Evolutionary conservation across 1,140 invertebrate genomes (phyloP).

Genomic region (Drosophila navojoa): DNA sequence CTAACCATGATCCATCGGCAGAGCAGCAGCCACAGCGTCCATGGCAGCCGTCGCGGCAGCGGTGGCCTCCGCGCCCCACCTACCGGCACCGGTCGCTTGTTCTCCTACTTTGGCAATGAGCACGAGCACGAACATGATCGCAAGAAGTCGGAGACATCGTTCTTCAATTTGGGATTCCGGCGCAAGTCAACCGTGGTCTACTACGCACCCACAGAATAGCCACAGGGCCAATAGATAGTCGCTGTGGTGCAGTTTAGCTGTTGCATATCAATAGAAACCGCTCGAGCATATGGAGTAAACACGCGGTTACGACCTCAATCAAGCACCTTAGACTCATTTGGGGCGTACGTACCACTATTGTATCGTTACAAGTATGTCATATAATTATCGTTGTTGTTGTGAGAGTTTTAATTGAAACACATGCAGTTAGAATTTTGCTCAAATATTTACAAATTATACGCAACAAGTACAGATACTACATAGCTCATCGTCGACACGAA

Average conservation of each 20-base stretch:
- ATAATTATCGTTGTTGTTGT: conserved; percentile 69
- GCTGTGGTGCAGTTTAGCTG: not conserved
- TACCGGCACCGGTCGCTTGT: conserved; percentile 64
- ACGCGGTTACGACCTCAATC: conserved; percentile 50
- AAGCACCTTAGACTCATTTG: conserved; percentile 29
- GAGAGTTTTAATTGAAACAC: conserved; percentile 62
- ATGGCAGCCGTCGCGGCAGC: conserved; percentile 44
- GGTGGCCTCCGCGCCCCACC: conserved; percentile 52
- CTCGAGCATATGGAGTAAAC: not conserved
- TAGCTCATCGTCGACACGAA: conserved; percentile 37
- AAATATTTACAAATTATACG: conserved; percentile 65
- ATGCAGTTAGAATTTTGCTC: conserved; percentile 77
- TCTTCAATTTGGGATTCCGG: conserved; percentile 80
- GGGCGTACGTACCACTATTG: conserved; percentile 12
- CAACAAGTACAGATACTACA: conserved; percentile 32
- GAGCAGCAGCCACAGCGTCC: conserved; percentile 70
- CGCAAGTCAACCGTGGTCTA: conserved; percentile 81
- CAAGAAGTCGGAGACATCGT: conserved; percentile 81
- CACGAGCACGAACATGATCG: conserved; percentile 76
- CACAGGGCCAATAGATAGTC: not conserved
- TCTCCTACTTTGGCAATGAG: conserved; percentile 80
- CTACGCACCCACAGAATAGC: conserved; percentile 71
- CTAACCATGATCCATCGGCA: conserved; percentile 72
- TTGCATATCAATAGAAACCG: conserved; percentile 47
- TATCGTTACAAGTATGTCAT: conserved; percentile 47